Conservation (phyloP, 2,113 vertebrate genomes). For the Myanophis thanlyinensis region DNA sequence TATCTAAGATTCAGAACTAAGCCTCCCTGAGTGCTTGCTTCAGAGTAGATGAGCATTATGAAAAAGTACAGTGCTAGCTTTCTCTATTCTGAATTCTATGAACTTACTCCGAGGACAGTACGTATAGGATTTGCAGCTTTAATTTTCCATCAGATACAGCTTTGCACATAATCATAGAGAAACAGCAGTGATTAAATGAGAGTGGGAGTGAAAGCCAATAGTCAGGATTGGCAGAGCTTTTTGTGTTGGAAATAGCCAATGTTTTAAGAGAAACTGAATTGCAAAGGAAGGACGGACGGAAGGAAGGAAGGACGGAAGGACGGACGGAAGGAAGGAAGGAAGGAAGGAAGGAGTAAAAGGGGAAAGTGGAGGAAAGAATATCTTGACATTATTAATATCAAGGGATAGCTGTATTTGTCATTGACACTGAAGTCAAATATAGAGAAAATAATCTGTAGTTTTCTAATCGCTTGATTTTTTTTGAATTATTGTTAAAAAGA, state of each 20-base stretch:
- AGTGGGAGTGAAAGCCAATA: background rate
- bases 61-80: slow-evolving; percentile 7
- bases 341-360: background rate
- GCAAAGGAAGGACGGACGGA: too few relatives aligned
- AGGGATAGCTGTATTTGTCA: background rate
- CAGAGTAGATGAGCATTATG: background rate
- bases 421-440: background rate
- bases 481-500: slow-evolving; percentile 23
- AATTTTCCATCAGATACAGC: slow-evolving; percentile 30
- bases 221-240: slow-evolving; percentile 3
- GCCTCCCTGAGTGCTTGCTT: background rate
- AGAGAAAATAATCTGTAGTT: background rate
- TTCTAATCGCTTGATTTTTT: background rate
- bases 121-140: slow-evolving; percentile 21
- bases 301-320: background rate
- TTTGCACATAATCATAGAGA: slow-evolving; percentile 30
- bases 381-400: background rate
- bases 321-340: background rate
- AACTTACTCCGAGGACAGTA: background rate
- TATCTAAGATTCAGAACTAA: background rate
- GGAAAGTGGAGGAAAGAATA: background rate
- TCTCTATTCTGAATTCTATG: accelerated
- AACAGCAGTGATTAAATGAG: slow-evolving; percentile 38
- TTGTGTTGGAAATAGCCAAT: background rate
- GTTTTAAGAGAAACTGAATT: background rate